A percentile compares a stretch with the other conserved stretches of the same genome.
These are phyloP conservation scores for Catharus bicknelli DNA, from an alignment of 2,113 vertebrate species.

Conservation along the genomic window DNA sequence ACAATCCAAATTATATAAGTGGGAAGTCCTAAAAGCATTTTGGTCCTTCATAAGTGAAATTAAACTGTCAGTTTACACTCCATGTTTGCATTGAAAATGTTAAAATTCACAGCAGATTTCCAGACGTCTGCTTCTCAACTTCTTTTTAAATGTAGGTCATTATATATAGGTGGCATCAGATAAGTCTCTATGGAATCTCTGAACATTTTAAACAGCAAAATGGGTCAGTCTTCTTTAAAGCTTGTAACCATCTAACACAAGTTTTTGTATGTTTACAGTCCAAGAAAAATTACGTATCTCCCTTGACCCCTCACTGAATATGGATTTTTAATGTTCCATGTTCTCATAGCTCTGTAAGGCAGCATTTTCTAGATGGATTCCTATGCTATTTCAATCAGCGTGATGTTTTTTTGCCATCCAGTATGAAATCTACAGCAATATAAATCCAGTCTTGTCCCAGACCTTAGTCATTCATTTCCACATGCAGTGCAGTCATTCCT, in stretches of 20 bases:
- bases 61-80: not conserved
- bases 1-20: not conserved
- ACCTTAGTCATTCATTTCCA: not conserved
- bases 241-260: not conserved
- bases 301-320: not conserved
- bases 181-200: conserved; percentile 1
- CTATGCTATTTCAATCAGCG: not conserved
- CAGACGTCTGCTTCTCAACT: conserved; percentile 49
- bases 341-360: not conserved
- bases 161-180: conserved; percentile 42
- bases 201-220: conserved; percentile 24
- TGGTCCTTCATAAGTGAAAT: not conserved
- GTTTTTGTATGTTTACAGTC: not conserved
- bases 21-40: not conserved
- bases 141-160: conserved; percentile 52
- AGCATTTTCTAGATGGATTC: not conserved
- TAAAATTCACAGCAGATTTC: conserved; percentile 33
- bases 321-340: not conserved
- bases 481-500: not conserved
- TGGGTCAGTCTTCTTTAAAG: not conserved
- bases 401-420: not conserved
- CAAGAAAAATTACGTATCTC: conserved; percentile 12
- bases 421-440: not conserved
- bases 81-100: not conserved
- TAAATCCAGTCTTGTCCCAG: not conserved